These are phyloP conservation scores for Murina feae DNA, from an alignment of 2,113 vertebrate genomes.

Conservation along the genomic window DNA sequence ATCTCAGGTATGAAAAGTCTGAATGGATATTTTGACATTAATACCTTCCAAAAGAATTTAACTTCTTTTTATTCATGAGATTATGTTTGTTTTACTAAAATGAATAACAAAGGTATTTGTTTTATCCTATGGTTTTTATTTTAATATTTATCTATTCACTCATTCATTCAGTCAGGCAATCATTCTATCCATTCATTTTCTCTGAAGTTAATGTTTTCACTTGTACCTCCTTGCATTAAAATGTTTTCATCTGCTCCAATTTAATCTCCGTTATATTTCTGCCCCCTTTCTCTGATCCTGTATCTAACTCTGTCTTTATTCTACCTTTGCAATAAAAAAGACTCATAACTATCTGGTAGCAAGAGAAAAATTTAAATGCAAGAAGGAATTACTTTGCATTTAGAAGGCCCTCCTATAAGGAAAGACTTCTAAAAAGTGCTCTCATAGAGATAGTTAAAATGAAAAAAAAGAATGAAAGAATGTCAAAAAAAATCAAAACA, in stretches of 20 bases:
- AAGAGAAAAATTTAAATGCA: background rate
- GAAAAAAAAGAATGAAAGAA: background rate
- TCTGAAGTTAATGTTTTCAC: background rate
- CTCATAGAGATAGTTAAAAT: background rate
- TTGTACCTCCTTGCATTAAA: background rate
- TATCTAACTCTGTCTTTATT: background rate
- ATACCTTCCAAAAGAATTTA: constrained; percentile 14
- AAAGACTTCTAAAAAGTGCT: background rate
- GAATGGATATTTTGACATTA: constrained; percentile 35
- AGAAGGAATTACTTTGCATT: background rate
- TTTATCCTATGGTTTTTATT: background rate
- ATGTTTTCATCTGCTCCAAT: background rate
- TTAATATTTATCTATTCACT: background rate
- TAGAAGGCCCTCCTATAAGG: background rate
- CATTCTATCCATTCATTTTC: constrained; percentile 10
- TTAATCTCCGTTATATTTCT: background rate
- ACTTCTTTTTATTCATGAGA: constrained; percentile 25
- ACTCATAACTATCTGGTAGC: background rate
- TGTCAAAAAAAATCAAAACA: background rate
- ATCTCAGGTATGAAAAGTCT: background rate
- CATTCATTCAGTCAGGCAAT: background rate
- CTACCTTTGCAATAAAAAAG: background rate
- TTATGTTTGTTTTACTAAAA: constrained; percentile 38
- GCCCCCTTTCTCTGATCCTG: background rate
- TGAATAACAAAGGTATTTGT: background rate